These are phyloP conservation scores for Epinotia brunnichana DNA, from an alignment of 2,888 invertebrate genomes.

Conservation along the genomic window DNA sequence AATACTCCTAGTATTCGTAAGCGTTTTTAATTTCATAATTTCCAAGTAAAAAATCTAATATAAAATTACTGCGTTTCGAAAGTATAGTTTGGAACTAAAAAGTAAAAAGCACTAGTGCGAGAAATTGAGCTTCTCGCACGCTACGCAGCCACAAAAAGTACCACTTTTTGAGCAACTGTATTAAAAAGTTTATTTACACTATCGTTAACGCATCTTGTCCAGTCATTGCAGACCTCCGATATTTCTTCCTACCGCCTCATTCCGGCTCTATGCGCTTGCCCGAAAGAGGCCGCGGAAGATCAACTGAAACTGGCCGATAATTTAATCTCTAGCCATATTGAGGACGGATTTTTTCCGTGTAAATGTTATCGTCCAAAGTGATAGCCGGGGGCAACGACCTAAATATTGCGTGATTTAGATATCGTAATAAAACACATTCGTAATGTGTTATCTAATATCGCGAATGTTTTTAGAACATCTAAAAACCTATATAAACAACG, in stretches of 20 bases:
- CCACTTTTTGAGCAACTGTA: too few relatives aligned
- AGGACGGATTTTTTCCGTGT: conserved; percentile 77
- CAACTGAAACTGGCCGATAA: conserved; percentile 57
- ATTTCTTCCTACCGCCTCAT: conserved; percentile 43
- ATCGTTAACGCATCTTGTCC: conserved; percentile 51
- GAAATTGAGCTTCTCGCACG: too few relatives aligned
- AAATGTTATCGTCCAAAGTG: conserved; percentile 73
- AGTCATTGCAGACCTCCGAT: conserved; percentile 53
- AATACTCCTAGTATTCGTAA: too few relatives aligned
- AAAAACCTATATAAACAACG: conserved; percentile 7
- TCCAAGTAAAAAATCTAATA: too few relatives aligned
- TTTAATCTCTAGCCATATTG: conserved; percentile 61
- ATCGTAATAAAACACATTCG: conserved; percentile 55
- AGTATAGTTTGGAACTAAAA: too few relatives aligned
- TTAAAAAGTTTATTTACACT: conserved; percentile 56
- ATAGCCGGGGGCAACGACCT: conserved; percentile 74
- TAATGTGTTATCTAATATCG: conserved; percentile 42
- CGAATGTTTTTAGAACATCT: conserved; percentile 34
- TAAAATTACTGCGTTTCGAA: too few relatives aligned
- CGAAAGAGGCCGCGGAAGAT: conserved; percentile 50
- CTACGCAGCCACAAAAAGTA: too few relatives aligned
- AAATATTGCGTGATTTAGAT: conserved; percentile 69
- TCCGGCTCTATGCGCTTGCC: conserved; percentile 46
- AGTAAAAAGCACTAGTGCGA: too few relatives aligned
- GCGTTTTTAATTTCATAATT: too few relatives aligned